Evolutionary conservation across 92 coral and sea anemone species (phyloP), one percentile per base, ranked within the genome.

Genomic region (Nematostella vectensis): DNA sequence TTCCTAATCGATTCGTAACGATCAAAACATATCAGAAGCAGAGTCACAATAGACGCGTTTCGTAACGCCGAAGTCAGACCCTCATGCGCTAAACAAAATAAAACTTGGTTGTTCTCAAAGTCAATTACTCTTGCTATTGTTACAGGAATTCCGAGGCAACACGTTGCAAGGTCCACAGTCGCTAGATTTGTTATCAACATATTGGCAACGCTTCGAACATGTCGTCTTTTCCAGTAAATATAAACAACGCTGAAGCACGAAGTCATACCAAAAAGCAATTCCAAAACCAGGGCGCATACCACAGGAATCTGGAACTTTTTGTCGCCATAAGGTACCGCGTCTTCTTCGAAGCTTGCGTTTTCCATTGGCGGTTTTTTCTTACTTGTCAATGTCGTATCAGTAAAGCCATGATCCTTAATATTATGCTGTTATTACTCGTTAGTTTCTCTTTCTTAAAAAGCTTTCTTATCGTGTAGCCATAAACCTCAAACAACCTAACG

Each of bases 171-270:
- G 63, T 85, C 95, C 27, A 85, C 61, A 8, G 69, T 31, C 1
- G 95, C 88, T 3, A 85, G 67, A 42, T 85, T 82, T 17, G 84
- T 59, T 53, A 85, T 80, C 53, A 85, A 72, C 60, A 71, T 72
- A 22, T 78, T 75, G 2, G 88, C 80, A n/a, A 83, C 84, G 17
- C 71, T 85, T 4, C 78, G 73, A 17, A 73, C 70, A 18, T 81
- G 83, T 11, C 84, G 50, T 39, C 67, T 85, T 49, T 72, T 75
- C 77, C 81, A 85, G 64, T 80, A 85, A 19, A 76, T 77, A 16
- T 65, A 31, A 26, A 85, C 31, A 0, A 85, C 95, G 0, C 84
- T 75, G 18, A 47, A 20, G 65, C 95, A 75, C 0, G 84, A 67
- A 0, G 48, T 36, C 11, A 72, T 28, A 0, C 95, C 95, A 52